Evolutionary conservation across 2,113 vertebrate species (phyloP).

Genomic region (Centropus unirufus): DNA sequence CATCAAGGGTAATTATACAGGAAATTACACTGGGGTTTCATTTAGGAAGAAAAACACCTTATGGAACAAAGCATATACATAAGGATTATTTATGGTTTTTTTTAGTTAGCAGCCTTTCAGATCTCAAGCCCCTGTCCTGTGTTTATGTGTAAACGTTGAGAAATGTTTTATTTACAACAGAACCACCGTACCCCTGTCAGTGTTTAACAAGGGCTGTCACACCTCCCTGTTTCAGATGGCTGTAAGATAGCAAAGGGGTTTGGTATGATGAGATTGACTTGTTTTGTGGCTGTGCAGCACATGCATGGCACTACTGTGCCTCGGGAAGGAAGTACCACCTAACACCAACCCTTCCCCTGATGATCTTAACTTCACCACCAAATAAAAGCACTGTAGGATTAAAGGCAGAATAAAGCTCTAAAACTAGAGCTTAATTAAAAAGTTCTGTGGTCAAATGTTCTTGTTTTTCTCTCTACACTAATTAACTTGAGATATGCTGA

Average conservation of each 20-base stretch:
- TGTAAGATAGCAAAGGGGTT: not conserved
- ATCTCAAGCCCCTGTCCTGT: not conserved
- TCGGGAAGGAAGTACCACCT: not conserved
- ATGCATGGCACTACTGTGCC: not conserved
- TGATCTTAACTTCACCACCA: not conserved
- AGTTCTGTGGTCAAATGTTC: not conserved
- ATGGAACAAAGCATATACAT: not conserved
- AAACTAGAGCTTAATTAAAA: not conserved
- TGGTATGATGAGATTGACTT: not conserved
- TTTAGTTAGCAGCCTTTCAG: not conserved
- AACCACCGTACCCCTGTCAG: not conserved
- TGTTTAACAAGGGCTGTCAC: not conserved
- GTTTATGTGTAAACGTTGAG: not conserved
- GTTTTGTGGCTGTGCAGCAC: not conserved
- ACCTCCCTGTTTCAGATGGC: not conserved
- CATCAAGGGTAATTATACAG: slow-evolving; percentile 88
- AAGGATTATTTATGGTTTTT: not conserved
- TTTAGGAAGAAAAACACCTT: slow-evolving; percentile 11
- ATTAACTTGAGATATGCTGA: not conserved
- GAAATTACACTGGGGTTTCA: slow-evolving; percentile 51
- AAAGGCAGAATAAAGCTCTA: not conserved
- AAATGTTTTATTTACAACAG: not conserved
- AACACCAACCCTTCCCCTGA: not conserved
- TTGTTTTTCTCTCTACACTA: not conserved
- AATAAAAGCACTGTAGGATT: not conserved